Evolutionary conservation across 2,888 invertebrate genomes (phyloP).

Genomic region (Chydorus sphaericus): DNA sequence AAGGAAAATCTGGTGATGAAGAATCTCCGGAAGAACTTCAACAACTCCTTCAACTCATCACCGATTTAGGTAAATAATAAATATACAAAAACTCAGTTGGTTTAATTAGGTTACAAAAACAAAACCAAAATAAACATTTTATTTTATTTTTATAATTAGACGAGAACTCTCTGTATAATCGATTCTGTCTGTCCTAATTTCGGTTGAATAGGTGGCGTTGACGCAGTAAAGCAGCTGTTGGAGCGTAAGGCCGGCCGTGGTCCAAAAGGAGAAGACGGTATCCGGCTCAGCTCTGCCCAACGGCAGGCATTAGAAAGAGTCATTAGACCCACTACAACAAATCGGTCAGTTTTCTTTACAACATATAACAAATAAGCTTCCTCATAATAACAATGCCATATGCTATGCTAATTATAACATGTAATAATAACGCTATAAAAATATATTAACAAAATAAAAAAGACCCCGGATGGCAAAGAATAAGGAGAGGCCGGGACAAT

Average conservation of each 20-base stretch:
- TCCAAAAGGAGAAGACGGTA: constrained; percentile 23
- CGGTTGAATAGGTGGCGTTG: constrained; percentile 52
- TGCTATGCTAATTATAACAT: too few species aligned
- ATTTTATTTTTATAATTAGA: too few species aligned
- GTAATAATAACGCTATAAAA: too few species aligned
- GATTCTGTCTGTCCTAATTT: too few species aligned
- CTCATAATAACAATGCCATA: too few species aligned
- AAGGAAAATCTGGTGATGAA: constrained; percentile 18
- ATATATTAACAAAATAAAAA: not conserved
- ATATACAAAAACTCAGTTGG: too few species aligned
- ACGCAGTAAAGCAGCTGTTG: constrained; percentile 51
- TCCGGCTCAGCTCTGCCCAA: constrained; percentile 10
- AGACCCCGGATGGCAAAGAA: not conserved
- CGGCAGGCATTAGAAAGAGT: constrained; percentile 10
- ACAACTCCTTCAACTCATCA: constrained; percentile 61
- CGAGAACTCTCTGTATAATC: too few species aligned
- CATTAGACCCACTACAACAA: constrained; percentile 4
- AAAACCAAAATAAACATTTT: too few species aligned
- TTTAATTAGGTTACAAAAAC: too few species aligned
- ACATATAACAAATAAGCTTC: too few species aligned
- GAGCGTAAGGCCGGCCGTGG: constrained; percentile 27
- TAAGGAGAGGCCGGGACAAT: too few species aligned
- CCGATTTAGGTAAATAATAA: constrained; percentile 53
- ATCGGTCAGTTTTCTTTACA: not conserved
- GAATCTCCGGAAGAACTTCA: constrained; percentile 25